phyloP scores from a whole-genome alignment of 92 coral and sea anemone genomes.

The Palythoa grandiflora region DNA sequence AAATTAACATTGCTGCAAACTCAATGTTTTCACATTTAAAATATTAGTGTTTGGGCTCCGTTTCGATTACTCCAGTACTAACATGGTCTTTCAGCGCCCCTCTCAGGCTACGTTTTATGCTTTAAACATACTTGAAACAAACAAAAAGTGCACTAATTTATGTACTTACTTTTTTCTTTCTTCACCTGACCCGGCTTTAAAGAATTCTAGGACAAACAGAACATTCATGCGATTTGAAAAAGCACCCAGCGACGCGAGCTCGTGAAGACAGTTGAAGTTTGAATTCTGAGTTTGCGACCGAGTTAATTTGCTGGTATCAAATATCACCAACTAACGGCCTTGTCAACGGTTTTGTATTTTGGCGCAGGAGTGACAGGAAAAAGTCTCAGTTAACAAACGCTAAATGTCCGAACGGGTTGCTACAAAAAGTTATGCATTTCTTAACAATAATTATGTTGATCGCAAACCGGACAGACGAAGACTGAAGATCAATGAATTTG shows the following conservation, averaged over 20 bases:
- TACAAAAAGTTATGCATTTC: background rate
- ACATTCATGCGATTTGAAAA: background rate
- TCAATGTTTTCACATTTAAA: too few relatives aligned
- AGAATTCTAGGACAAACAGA: background rate
- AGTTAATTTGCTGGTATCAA: background rate
- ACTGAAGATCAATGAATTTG: background rate
- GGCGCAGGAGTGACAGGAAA: background rate
- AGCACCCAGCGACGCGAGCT: background rate
- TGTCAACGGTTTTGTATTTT: constrained; percentile 2
- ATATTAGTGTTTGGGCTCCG: too few relatives aligned
- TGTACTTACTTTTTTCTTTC: background rate
- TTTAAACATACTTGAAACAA: background rate
- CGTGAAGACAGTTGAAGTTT: constrained; percentile 5
- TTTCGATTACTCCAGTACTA: too few relatives aligned
- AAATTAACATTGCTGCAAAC: too few relatives aligned
- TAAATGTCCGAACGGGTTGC: background rate
- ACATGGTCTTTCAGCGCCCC: background rate
- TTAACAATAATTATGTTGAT: background rate
- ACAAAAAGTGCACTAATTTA: background rate
- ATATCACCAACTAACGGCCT: constrained; percentile 1
- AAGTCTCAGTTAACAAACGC: background rate
- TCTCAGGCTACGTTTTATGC: background rate
- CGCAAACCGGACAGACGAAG: background rate
- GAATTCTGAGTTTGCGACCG: background rate
- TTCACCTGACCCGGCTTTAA: background rate